A percentile compares a stretch with the other conserved stretches of the same genome.
Evolutionary conservation across 2,888 invertebrate species (phyloP).

Genomic region (Melanargia galathea): DNA sequence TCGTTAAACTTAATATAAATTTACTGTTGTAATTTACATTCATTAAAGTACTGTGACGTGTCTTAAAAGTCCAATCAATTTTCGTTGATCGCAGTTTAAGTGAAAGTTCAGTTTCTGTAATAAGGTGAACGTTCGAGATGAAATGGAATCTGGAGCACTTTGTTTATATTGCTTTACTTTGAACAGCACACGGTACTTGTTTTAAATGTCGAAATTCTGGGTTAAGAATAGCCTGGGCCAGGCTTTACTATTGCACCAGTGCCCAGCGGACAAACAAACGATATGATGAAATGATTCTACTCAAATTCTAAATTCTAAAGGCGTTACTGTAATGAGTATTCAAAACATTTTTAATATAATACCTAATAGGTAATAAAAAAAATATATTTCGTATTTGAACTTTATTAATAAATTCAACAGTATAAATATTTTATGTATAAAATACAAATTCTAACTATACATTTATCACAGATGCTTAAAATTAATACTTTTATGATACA

Average conservation of each 20-base stretch:
- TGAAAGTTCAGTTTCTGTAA: constrained; percentile 61
- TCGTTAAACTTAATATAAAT: neutral
- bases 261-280: constrained; percentile 24
- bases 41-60: neutral
- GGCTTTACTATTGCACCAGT: constrained; percentile 18
- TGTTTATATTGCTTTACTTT: constrained; percentile 39
- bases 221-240: constrained; percentile 23
- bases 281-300: neutral
- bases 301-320: too few relatives aligned
- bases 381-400: neutral
- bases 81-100: constrained; percentile 53
- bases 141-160: constrained; percentile 49
- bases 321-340: too few relatives aligned
- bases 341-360: too few relatives aligned
- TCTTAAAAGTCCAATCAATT: constrained; percentile 23
- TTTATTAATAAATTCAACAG: constrained; percentile 36
- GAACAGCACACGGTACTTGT: constrained; percentile 30
- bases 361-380: neutral
- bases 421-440: constrained; percentile 36
- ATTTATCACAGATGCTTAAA: constrained; percentile 68
- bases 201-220: constrained; percentile 36
- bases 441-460: constrained; percentile 40
- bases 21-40: neutral
- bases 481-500: constrained; percentile 38
- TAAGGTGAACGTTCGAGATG: constrained; percentile 59